phyloP scores from a whole-genome alignment of 1,140 invertebrate species.

The Caenorhabditis brenneri region DNA sequence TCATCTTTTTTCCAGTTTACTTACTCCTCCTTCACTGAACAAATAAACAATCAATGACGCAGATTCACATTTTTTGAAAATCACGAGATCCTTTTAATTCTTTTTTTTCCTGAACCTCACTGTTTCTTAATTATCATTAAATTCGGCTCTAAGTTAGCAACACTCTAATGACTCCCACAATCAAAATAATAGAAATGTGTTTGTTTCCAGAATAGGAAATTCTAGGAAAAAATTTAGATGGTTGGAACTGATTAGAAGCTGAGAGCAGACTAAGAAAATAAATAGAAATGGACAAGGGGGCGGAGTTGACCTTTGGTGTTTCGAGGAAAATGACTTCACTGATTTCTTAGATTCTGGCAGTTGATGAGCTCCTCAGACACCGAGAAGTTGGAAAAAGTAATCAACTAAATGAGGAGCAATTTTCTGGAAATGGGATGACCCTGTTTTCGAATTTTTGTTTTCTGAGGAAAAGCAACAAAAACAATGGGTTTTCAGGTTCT shows the following conservation, averaged over 20 bases:
- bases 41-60: slow-evolving; percentile 17
- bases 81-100: background rate
- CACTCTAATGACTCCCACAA: too few relatives aligned
- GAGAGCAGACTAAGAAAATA: too few relatives aligned
- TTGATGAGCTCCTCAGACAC: too few relatives aligned
- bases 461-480: background rate
- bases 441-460: background rate
- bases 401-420: background rate
- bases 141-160: too few relatives aligned
- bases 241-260: too few relatives aligned
- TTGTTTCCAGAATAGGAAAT: too few relatives aligned
- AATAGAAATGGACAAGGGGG: background rate
- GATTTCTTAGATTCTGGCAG: background rate
- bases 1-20: background rate
- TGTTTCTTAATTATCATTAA: too few relatives aligned
- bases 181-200: too few relatives aligned
- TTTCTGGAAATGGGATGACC: background rate
- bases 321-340: background rate
- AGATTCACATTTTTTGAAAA: background rate
- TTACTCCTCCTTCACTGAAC: background rate
- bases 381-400: background rate
- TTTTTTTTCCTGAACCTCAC: background rate
- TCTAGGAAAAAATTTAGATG: too few relatives aligned
- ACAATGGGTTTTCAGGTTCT: background rate
- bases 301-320: slow-evolving; percentile 5